Conservation (phyloP, 2,888 invertebrate species). For the Acanthosepion esculentum region DNA sequence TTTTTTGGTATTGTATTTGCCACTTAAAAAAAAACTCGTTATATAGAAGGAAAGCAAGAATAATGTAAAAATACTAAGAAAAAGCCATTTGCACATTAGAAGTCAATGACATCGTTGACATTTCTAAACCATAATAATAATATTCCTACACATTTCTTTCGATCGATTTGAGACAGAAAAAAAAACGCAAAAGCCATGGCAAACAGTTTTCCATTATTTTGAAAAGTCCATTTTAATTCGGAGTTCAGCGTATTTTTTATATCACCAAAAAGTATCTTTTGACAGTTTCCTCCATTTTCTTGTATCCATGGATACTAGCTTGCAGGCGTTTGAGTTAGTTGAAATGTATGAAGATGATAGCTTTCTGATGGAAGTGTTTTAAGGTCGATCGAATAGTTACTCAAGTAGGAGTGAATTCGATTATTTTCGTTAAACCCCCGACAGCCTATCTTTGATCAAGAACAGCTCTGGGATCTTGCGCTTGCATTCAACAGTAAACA, state of each 20-base stretch:
- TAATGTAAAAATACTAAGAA: too few relatives aligned
- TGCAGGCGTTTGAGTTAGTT: neutral
- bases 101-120: too few relatives aligned
- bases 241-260: neutral
- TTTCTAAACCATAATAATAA: too few relatives aligned
- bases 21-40: too few relatives aligned
- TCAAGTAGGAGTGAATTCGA: conserved; percentile 16
- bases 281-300: neutral
- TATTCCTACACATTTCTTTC: too few relatives aligned
- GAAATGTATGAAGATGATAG: neutral
- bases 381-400: neutral
- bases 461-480: neutral
- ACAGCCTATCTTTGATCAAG: conserved; percentile 4
- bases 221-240: neutral
- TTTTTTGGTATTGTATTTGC: too few relatives aligned
- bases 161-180: too few relatives aligned
- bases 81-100: too few relatives aligned
- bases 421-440: neutral
- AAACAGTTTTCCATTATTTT: neutral
- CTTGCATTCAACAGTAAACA: neutral
- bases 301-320: neutral
- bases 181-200: too few relatives aligned
- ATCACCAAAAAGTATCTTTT: neutral
- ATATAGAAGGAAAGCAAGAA: too few relatives aligned
- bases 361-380: neutral